Evolutionary conservation across 1,140 invertebrate genomes (phyloP), one percentile per base, ranked within the genome.

Genomic region (Thaumetopoea pityocampa): DNA sequence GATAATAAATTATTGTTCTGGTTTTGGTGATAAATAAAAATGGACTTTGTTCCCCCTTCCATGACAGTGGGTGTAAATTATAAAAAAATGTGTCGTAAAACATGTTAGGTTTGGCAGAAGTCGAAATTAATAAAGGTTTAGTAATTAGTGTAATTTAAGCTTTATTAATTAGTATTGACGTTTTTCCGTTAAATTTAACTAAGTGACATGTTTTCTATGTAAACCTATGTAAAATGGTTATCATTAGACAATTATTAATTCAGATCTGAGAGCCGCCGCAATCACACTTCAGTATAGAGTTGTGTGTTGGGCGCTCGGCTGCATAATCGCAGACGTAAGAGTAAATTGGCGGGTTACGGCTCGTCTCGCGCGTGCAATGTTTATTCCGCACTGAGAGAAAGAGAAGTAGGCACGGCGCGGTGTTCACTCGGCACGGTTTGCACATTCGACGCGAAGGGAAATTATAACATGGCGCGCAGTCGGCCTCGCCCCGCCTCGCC

Each of bases 381-480:
- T 58, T 53, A 57, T 53, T 57, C 40, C 47, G 53, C 63, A 62
- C 58, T 41, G 65, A 59, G 65, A 67, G 68, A 80, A 72, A 74
- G 72, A 80, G 73, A 74, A 69, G 68, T 67, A 67, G 67, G 51
- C 60, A 72, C 61, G 65, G 54, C 59, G 64, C 62, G 62, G 54
- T 59, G 59, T 71, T 80, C 63, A 69, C 55, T 65, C 64, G 67
- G 67, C 69, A n/a, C 60, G 52, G 64, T 79, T 77, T 79, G 69
- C 71, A 81, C 80, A 81, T 74, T 77, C 67, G 67, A 79, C 67
- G 59, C 77, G 67, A 79, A 81, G 72, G 77, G 77, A 83, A 83
- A 83, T 83, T 78, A 81, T 80, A 84, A 80, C 65, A 84, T 77
- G 74, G 77, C 74, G 76, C 73, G 73, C 61, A 71, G n/a, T n/a